phyloP scores from a whole-genome alignment of 2,888 invertebrate genomes.

The Gandaritis pyraliata region DNA sequence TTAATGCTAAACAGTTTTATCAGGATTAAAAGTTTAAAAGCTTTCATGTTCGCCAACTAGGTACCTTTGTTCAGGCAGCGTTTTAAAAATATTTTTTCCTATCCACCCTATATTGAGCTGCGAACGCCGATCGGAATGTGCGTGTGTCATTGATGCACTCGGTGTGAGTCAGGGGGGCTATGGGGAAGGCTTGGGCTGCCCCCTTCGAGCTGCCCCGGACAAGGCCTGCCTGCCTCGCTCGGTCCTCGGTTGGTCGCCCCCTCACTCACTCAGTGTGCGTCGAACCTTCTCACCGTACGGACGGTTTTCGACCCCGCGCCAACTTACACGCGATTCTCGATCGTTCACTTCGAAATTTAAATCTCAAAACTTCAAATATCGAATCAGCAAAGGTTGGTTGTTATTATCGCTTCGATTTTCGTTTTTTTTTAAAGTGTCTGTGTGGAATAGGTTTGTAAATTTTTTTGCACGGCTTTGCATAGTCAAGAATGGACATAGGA shows the following conservation, averaged over 20 bases:
- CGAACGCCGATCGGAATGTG: slow-evolving; percentile 67
- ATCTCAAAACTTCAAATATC: slow-evolving; percentile 50
- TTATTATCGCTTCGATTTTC: slow-evolving; percentile 59
- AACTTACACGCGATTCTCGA: slow-evolving; percentile 78
- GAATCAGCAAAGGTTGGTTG: slow-evolving; percentile 66
- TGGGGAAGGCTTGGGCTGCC: slow-evolving; percentile 45
- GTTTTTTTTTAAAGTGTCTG: slow-evolving; percentile 33
- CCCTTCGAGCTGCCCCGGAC: slow-evolving; percentile 37
- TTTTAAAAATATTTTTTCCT: slow-evolving; percentile 57
- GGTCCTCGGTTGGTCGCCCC: slow-evolving; percentile 1
- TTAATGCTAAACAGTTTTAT: slow-evolving; percentile 7
- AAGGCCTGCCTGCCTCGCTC: slow-evolving; percentile 33
- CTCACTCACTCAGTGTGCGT: slow-evolving; percentile 72
- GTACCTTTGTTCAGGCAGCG: slow-evolving; percentile 32
- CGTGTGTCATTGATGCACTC: slow-evolving; percentile 84
- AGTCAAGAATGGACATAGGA: slow-evolving; percentile 78
- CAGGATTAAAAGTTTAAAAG: slow-evolving; percentile 10
- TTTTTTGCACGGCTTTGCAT: slow-evolving; percentile 74
- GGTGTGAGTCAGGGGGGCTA: slow-evolving; percentile 72
- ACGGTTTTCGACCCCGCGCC: slow-evolving; percentile 68
- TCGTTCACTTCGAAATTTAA: slow-evolving; percentile 50
- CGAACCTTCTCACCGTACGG: slow-evolving; percentile 65
- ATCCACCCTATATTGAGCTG: slow-evolving; percentile 63
- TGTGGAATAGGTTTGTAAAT: slow-evolving; percentile 36
- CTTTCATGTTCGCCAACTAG: slow-evolving; percentile 18